A percentile compares a stretch with the other conserved stretches of the same genome.
These are phyloP conservation scores for Lagopus muta DNA, from an alignment of 2,113 vertebrate genomes.

Conservation along the genomic window DNA sequence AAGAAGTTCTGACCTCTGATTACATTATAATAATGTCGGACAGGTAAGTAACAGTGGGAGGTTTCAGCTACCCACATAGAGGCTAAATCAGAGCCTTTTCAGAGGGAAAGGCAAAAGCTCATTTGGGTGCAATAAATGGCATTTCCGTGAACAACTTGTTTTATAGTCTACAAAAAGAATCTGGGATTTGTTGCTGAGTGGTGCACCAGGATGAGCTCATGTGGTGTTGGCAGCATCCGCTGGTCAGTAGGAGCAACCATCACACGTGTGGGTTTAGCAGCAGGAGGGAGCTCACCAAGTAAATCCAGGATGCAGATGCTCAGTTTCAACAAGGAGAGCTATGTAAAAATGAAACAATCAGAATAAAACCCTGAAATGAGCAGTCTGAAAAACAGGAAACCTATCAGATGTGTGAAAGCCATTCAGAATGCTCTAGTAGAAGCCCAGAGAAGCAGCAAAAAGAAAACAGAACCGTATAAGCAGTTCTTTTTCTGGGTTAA, in stretches of 20 bases:
- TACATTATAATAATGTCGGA: too few relatives aligned
- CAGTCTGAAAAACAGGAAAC: background rate
- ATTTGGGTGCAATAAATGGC: too few relatives aligned
- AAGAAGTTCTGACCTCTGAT: background rate
- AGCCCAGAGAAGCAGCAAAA: background rate
- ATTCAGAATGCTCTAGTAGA: background rate
- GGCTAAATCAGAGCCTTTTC: background rate
- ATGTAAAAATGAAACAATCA: background rate
- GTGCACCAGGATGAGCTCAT: accelerated
- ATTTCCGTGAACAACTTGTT: background rate
- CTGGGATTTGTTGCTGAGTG: too few relatives aligned
- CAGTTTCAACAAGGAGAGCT: background rate
- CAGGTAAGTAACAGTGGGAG: background rate
- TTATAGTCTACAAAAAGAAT: background rate
- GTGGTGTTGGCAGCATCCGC: too few relatives aligned
- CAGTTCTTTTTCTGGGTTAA: background rate
- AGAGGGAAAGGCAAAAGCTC: background rate
- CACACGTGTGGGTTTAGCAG: background rate
- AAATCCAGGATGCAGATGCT: too few relatives aligned
- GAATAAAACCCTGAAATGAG: background rate
- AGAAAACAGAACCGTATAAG: background rate
- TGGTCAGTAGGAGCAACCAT: background rate
- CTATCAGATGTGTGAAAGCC: background rate
- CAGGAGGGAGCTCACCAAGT: background rate
- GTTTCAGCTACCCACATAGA: background rate